Base-by-base conservation (phyloP, 2,888 invertebrate genomes). In the Celastrina argiolus region DNA sequence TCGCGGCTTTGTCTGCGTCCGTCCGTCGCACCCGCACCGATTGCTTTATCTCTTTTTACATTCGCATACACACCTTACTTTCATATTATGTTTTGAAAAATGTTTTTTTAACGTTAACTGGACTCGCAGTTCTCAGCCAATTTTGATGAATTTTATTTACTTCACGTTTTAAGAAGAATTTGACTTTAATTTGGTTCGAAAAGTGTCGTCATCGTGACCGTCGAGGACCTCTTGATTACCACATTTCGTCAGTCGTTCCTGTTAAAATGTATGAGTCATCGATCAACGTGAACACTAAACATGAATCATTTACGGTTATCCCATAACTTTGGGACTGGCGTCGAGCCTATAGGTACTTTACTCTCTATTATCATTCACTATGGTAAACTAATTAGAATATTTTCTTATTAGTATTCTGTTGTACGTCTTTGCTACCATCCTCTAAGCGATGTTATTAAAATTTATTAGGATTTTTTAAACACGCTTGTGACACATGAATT, bases 1-100 rank as follows among this genome's bases (percentile, higher is more conserved):
- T 68, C 73, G 69, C 69, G 72, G 84, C 89, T 88, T 89, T 89
- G 90, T 89, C 88, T 86, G 85, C 82, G 79, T 79, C 76, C 82
- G 79, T 79, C 76, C 80, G 78, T 73, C 79, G 78, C 75, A 78
- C 73, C 75, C 76, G 73, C 70, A 76, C 73, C 75, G 75, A 69
- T 71, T 61, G 61, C 61, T 61, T 61, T 26, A 61, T 61, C 39
- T 51, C 51, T 22, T 12, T 51, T 51, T 51, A 51, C 51, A 51
- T 51, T 51, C 51, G 51, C 51, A 51, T 36, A 36, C 36, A 7
- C 36, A 7, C 12, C 22, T 51, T 51, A 26, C 14, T 22, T 51
- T 22, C 22, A 10, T 22, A 14, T 22, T 22, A 14, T 22, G 51
- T 12, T 22, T 10, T 36, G 36, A 36, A 4, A 7, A 51, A 51